phyloP scores from a whole-genome alignment of 2,888 invertebrate species.

The Stenoptilia bipunctidactyla region DNA sequence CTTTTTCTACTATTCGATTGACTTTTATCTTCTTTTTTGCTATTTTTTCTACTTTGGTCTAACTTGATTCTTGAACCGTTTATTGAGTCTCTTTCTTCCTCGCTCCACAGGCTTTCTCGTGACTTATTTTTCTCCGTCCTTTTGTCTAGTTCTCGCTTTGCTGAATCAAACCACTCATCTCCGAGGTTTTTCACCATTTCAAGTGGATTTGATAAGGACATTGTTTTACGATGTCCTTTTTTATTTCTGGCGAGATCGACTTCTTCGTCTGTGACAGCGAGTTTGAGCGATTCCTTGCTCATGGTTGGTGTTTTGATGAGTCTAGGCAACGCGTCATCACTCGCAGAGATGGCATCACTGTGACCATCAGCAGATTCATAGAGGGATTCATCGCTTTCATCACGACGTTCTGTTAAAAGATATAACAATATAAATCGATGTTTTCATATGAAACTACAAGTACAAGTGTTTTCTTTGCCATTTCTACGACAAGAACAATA shows the following conservation, averaged over 20 bases:
- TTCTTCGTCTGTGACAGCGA: conserved; percentile 61
- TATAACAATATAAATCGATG: not conserved
- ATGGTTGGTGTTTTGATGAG: conserved; percentile 52
- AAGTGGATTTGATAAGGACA: conserved; percentile 61
- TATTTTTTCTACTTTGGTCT: conserved; percentile 47
- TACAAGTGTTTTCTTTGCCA: conserved; percentile 9
- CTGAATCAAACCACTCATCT: conserved; percentile 57
- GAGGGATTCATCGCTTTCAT: conserved; percentile 61
- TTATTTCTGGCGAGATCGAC: conserved; percentile 34
- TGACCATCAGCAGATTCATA: conserved; percentile 64
- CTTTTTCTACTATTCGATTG: conserved; percentile 38
- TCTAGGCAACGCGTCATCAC: conserved; percentile 50
- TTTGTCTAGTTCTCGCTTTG: conserved; percentile 48
- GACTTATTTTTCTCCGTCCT: conserved; percentile 56
- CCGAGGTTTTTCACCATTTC: conserved; percentile 60
- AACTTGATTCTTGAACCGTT: conserved; percentile 47
- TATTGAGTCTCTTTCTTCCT: conserved; percentile 57
- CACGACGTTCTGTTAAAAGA: conserved; percentile 49
- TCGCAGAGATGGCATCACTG: conserved; percentile 56
- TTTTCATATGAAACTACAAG: not conserved
- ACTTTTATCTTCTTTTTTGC: conserved; percentile 51
- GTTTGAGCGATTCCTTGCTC: conserved; percentile 59
- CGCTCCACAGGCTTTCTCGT: conserved; percentile 61
- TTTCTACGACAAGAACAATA: not conserved
- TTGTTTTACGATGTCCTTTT: conserved; percentile 58